Conservation (phyloP, 2,888 invertebrate genomes). For the Macrophya alboannulata region DNA sequence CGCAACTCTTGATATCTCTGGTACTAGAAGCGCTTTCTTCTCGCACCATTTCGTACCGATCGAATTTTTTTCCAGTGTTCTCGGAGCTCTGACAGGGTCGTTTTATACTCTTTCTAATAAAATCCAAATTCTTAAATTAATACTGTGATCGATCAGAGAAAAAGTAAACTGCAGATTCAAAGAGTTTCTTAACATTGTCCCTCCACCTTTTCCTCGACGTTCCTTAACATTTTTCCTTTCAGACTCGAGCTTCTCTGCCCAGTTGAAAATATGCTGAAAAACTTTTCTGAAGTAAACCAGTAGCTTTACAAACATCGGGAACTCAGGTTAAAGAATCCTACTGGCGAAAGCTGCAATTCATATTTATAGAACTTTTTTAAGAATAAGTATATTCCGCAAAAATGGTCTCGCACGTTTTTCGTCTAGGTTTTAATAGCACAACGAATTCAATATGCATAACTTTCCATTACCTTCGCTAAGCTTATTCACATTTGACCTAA, state of each 20-base stretch:
- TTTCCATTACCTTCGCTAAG: background rate
- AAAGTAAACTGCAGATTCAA: background rate
- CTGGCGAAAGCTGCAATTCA: background rate
- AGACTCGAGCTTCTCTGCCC: background rate
- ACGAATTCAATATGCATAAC: background rate
- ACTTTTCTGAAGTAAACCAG: background rate
- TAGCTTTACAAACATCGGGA: background rate
- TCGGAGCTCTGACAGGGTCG: background rate
- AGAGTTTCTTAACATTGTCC: background rate
- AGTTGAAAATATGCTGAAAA: background rate
- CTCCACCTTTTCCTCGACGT: background rate
- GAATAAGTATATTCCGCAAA: background rate
- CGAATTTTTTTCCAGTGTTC: slow-evolving; percentile 16
- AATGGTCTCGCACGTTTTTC: background rate
- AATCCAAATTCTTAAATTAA: background rate
- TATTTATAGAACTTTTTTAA: background rate
- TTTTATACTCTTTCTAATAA: background rate
- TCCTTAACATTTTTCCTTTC: background rate
- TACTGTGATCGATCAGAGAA: background rate
- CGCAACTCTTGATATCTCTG: slow-evolving; percentile 2
- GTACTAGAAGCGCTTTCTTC: background rate
- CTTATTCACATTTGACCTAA: background rate
- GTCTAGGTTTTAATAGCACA: background rate
- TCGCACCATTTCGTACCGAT: slow-evolving; percentile 34
- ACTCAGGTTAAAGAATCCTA: slow-evolving; percentile 15